These are phyloP conservation scores for Nymphicus hollandicus DNA, from an alignment of 2,113 vertebrate species.

Conservation along the genomic window DNA sequence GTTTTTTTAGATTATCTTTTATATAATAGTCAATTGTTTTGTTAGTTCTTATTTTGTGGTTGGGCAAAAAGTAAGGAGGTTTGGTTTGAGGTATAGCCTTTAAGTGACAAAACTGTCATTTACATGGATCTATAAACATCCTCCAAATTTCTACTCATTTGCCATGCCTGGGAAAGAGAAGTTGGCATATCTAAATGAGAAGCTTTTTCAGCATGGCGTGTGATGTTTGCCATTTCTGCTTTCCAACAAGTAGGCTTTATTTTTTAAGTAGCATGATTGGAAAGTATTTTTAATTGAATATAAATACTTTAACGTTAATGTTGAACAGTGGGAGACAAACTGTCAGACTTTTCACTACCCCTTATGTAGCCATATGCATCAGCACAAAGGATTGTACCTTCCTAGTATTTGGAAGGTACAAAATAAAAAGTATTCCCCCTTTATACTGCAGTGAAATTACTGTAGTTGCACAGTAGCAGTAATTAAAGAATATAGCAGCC, in stretches of 20 bases:
- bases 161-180: background rate
- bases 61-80: background rate
- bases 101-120: background rate
- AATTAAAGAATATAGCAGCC: background rate
- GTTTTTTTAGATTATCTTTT: background rate
- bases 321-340: background rate
- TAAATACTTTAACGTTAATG: background rate
- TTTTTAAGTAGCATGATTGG: background rate
- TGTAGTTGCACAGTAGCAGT: background rate
- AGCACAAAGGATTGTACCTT: background rate
- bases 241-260: background rate
- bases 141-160: background rate
- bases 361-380: background rate
- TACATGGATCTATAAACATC: background rate
- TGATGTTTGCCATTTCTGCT: background rate
- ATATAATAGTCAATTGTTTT: background rate
- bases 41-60: background rate
- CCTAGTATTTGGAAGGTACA: background rate
- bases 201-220: background rate
- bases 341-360: background rate
- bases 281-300: background rate
- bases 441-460: background rate
- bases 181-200: background rate
- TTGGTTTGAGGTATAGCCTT: background rate
- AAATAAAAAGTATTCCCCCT: background rate